These are phyloP conservation scores for Palaemon carinicauda DNA, from an alignment of 1,140 invertebrate genomes.

Conservation along the genomic window DNA sequence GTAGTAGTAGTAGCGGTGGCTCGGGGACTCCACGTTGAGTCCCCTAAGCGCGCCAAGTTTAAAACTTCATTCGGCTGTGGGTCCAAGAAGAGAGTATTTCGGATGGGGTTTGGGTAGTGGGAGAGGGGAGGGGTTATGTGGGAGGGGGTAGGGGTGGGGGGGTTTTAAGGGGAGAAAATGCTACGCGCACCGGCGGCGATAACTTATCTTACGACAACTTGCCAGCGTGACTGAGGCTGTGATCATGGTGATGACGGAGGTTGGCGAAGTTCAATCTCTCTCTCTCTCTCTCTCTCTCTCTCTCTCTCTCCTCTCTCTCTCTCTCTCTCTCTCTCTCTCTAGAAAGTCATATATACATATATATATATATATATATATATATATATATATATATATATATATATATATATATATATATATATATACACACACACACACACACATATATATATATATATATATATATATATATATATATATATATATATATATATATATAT, in stretches of 20 bases:
- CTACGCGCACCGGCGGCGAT: background rate
- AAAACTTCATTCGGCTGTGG: background rate
- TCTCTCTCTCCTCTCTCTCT: background rate
- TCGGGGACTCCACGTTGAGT: slow-evolving; percentile 10
- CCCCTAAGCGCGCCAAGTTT: background rate
- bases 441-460: too few species aligned
- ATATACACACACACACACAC: too few species aligned
- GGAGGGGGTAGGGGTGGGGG: background rate
- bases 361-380: too few species aligned
- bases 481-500: too few species aligned
- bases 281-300: background rate
- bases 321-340: background rate
- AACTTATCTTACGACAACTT: slow-evolving; percentile 11
- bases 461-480: too few species aligned
- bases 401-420: too few species aligned
- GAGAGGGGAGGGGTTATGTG: background rate
- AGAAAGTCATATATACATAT: too few species aligned
- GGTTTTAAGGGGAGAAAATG: too few species aligned
- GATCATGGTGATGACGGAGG: background rate
- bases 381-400: too few species aligned
- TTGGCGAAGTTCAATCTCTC: background rate
- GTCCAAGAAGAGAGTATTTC: background rate
- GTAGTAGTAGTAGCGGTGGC: background rate
- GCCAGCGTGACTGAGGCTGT: background rate
- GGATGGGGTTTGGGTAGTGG: background rate